A percentile compares a stretch with the other conserved stretches of the same genome.
phyloP scores from a whole-genome alignment of 2,888 invertebrate species.

The Morpho helenor region DNA sequence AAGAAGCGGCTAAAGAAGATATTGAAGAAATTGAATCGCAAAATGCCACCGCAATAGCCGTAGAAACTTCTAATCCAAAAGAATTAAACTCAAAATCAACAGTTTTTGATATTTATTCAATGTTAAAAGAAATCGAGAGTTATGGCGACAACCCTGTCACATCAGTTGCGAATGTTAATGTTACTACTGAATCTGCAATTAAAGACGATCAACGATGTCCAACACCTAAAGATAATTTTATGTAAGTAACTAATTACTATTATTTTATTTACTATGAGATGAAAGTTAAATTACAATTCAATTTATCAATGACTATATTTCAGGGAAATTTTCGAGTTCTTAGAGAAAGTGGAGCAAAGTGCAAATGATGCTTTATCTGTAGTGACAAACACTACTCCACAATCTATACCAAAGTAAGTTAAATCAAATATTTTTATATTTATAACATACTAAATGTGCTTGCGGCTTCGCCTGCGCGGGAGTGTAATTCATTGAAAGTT shows the following conservation, averaged over 20 bases:
- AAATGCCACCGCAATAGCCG: slow-evolving; percentile 26
- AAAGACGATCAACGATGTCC: slow-evolving; percentile 44
- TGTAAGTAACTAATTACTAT: slow-evolving; percentile 43
- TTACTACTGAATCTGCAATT: slow-evolving; percentile 34
- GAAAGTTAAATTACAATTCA: background rate
- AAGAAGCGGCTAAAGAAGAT: slow-evolving; percentile 9
- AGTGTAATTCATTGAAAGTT: no score
- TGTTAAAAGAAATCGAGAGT: slow-evolving; percentile 73
- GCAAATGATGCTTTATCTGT: slow-evolving; percentile 71
- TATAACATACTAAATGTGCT: no score
- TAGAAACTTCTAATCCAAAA: slow-evolving; percentile 35
- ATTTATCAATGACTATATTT: slow-evolving; percentile 29
- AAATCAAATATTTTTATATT: slow-evolving; percentile 17
- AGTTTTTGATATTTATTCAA: slow-evolving; percentile 72
- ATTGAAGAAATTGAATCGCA: slow-evolving; percentile 16
- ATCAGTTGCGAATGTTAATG: slow-evolving; percentile 35
- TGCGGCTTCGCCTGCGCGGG: no score
- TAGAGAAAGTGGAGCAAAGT: slow-evolving; percentile 82
- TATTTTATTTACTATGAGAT: slow-evolving; percentile 23
- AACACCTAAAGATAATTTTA: slow-evolving; percentile 64
- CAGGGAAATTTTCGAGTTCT: slow-evolving; percentile 82
- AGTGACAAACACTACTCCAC: slow-evolving; percentile 60
- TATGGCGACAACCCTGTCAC: slow-evolving; percentile 64
- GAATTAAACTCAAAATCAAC: slow-evolving; percentile 58
- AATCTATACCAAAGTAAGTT: slow-evolving; percentile 62